These are phyloP conservation scores for Petrophora chlorosata DNA, from an alignment of 2,888 invertebrate genomes.

Conservation along the genomic window DNA sequence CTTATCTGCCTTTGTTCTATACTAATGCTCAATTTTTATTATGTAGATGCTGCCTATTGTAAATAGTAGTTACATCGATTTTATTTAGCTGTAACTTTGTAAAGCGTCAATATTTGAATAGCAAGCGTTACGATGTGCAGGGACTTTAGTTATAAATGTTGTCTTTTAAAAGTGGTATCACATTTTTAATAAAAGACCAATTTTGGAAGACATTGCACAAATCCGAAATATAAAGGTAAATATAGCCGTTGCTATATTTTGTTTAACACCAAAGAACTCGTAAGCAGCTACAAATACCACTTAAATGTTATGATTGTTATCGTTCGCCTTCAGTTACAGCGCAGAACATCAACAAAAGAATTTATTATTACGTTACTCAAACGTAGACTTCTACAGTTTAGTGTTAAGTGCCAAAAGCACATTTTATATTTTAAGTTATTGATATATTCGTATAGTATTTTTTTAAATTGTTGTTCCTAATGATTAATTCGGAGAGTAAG, in stretches of 20 bases:
- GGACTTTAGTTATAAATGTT: slow-evolving; percentile 14
- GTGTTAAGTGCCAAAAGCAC: slow-evolving; percentile 79
- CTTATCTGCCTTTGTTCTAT: slow-evolving; percentile 71
- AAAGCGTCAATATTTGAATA: slow-evolving; percentile 23
- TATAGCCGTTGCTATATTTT: slow-evolving; percentile 31
- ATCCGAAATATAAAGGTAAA: slow-evolving; percentile 24
- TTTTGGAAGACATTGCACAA: slow-evolving; percentile 35
- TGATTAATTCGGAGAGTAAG: slow-evolving; percentile 72
- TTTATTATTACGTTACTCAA: slow-evolving; percentile 29
- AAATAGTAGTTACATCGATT: slow-evolving; percentile 72
- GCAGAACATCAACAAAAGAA: slow-evolving; percentile 23
- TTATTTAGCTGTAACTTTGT: slow-evolving; percentile 40
- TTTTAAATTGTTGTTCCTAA: slow-evolving; percentile 82
- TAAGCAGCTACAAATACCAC: slow-evolving; percentile 43
- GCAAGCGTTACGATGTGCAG: slow-evolving; percentile 15
- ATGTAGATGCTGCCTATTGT: slow-evolving; percentile 63
- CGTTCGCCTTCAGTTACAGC: slow-evolving; percentile 25
- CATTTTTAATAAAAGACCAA: slow-evolving; percentile 6
- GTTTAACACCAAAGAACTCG: slow-evolving; percentile 66
- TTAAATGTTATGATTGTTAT: slow-evolving; percentile 14
- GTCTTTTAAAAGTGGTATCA: slow-evolving; percentile 18
- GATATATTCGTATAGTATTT: slow-evolving; percentile 76
- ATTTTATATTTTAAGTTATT: slow-evolving; percentile 70
- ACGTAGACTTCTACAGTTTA: slow-evolving; percentile 53
- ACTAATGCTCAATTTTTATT: slow-evolving; percentile 80